Percentiles rank a stretch among this genome's conserved stretches.
These are phyloP conservation scores for Megamerina dolium DNA, from an alignment of 2,888 invertebrate genomes.

Conservation along the genomic window DNA sequence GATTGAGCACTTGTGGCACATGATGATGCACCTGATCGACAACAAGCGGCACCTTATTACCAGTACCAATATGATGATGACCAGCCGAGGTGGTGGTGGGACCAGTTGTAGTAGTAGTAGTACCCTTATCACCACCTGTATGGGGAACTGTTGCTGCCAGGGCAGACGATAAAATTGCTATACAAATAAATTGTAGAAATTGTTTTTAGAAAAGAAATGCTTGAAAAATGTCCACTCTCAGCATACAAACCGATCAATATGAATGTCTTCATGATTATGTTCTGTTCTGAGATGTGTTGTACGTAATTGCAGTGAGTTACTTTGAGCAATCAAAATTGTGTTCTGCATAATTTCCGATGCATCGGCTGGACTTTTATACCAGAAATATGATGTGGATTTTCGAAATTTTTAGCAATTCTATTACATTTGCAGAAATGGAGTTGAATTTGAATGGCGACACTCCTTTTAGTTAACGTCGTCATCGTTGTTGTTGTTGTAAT, in stretches of 20 bases:
- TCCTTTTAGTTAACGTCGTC: too few species aligned
- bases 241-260: neutral
- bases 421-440: too few species aligned
- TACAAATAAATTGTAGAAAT: too few species aligned
- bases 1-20: conserved; percentile 12
- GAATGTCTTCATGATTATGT: neutral
- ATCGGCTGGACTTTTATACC: neutral
- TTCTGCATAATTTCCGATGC: neutral
- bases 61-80: too few species aligned
- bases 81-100: neutral
- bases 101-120: neutral
- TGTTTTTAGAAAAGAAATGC: too few species aligned
- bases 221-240: too few species aligned
- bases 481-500: too few species aligned
- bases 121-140: neutral
- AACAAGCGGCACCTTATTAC: conserved; percentile 2
- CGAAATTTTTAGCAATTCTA: too few species aligned
- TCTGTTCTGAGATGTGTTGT: too few species aligned
- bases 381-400: too few species aligned
- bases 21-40: conserved; percentile 8
- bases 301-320: neutral
- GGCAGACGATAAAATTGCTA: neutral
- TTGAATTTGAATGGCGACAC: too few species aligned
- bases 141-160: neutral
- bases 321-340: neutral